phyloP scores from a whole-genome alignment of 2,888 invertebrate genomes.

The Pteria penguin region DNA sequence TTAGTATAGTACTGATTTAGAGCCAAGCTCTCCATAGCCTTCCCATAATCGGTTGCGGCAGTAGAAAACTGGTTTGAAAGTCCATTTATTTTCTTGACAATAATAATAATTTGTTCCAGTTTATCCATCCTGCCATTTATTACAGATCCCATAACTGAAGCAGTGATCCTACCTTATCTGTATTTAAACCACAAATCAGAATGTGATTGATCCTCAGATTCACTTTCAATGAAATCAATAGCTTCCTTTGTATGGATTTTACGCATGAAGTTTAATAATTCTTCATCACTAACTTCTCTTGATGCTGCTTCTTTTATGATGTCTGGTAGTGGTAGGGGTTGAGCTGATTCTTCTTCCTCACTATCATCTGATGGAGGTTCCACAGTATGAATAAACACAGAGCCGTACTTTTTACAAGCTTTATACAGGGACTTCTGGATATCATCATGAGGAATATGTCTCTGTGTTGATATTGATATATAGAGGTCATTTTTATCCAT shows the following conservation, averaged over 20 bases:
- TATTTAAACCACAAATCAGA: conserved; percentile 18
- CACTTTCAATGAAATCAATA: conserved; percentile 11
- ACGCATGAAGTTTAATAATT: neutral
- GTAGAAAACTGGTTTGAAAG: conserved; percentile 7
- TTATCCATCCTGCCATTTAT: conserved; percentile 24
- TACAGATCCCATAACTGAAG: conserved; percentile 19
- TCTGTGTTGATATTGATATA: neutral
- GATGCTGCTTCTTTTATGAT: neutral
- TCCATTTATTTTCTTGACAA: conserved; percentile 18
- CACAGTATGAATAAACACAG: neutral
- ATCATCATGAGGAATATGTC: neutral
- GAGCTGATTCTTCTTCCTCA: neutral
- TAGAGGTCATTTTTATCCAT: neutral
- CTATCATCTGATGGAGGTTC: neutral
- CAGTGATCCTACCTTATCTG: conserved; percentile 23
- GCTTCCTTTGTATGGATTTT: conserved; percentile 8
- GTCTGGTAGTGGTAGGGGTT: neutral
- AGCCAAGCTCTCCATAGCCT: conserved; percentile 28
- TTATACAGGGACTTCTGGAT: neutral
- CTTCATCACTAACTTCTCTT: neutral
- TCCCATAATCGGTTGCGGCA: conserved; percentile 30
- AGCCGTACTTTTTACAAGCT: neutral
- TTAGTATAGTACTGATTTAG: conserved; percentile 17
- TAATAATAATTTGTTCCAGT: conserved; percentile 9
- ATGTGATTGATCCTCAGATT: conserved; percentile 12